Conservation (phyloP, 2,888 invertebrate species). For the Melieria crassipennis region DNA sequence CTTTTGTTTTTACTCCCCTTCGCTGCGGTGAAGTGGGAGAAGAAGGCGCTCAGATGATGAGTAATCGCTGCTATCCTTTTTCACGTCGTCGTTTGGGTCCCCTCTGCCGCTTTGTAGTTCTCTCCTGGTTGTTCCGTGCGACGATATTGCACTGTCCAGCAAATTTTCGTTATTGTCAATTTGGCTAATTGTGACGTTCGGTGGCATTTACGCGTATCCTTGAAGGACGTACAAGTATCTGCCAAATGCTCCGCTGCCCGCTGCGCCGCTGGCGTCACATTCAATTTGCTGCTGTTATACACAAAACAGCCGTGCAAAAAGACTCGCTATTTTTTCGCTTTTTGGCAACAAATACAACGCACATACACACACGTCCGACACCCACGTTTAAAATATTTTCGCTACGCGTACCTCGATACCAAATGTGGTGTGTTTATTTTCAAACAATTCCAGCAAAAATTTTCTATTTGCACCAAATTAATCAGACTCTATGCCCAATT, state of each 20-base stretch:
- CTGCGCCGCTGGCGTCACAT: background rate
- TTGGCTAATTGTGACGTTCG: background rate
- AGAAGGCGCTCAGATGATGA: slow-evolving; percentile 24
- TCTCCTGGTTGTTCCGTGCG: background rate
- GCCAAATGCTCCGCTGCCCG: background rate
- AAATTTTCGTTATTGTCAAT: background rate
- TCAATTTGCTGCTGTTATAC: slow-evolving; percentile 26
- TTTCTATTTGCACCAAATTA: background rate
- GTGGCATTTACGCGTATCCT: slow-evolving; percentile 14
- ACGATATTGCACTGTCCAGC: background rate
- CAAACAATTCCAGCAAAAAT: slow-evolving; percentile 8
- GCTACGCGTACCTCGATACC: background rate
- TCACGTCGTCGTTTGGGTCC: background rate
- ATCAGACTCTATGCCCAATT: background rate
- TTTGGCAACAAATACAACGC: background rate
- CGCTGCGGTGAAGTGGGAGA: slow-evolving; percentile 1
- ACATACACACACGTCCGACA: no score
- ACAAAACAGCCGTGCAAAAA: slow-evolving; percentile 14
- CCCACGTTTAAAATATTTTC: background rate
- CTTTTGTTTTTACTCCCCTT: background rate
- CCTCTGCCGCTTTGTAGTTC: no score
- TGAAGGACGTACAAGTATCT: slow-evolving; percentile 20
- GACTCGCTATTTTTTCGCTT: background rate
- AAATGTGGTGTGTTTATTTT: background rate
- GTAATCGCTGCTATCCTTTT: slow-evolving; percentile 15